phyloP scores from a whole-genome alignment of 2,113 vertebrate genomes.

The Maccullochella peelii region DNA sequence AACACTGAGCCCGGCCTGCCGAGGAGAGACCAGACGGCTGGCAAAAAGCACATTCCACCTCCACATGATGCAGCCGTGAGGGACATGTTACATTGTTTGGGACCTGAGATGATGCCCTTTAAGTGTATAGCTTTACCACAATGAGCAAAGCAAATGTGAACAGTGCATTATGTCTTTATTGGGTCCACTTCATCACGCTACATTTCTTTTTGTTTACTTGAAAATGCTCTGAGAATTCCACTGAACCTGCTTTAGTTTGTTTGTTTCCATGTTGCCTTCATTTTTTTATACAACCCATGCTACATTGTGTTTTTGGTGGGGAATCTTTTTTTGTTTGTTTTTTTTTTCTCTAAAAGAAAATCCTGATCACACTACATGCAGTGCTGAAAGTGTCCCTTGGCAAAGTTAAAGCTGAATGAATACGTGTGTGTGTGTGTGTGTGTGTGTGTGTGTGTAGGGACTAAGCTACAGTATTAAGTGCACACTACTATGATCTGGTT shows the following conservation, averaged over 20 bases:
- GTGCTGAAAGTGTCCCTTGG: slow-evolving; percentile 46
- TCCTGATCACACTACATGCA: slow-evolving; percentile 40
- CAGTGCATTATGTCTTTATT: slow-evolving; percentile 30
- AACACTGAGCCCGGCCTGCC: slow-evolving; percentile 38
- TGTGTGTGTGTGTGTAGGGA: slow-evolving; percentile 56
- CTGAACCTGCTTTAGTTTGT: slow-evolving; percentile 66
- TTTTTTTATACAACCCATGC: neutral
- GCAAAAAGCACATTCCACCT: slow-evolving; percentile 49
- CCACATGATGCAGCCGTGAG: slow-evolving; percentile 20
- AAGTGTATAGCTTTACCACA: slow-evolving; percentile 27
- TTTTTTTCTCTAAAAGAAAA: too few species aligned
- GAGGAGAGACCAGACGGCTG: slow-evolving; percentile 33
- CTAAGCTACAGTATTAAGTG: slow-evolving; percentile 77
- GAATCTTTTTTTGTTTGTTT: neutral
- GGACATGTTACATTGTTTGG: slow-evolving; percentile 13
- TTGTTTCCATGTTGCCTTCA: slow-evolving; percentile 69
- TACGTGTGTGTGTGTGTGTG: slow-evolving; percentile 1
- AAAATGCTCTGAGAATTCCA: slow-evolving; percentile 71
- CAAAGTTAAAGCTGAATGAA: slow-evolving; percentile 43
- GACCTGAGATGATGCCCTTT: slow-evolving; percentile 28
- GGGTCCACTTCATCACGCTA: slow-evolving; percentile 52
- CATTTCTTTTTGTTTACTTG: slow-evolving; percentile 70
- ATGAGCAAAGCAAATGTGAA: slow-evolving; percentile 65
- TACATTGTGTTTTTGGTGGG: slow-evolving; percentile 25
- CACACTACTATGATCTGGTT: slow-evolving; percentile 69